Base-by-base conservation (phyloP, 2,888 invertebrate genomes). In the Mamestra brassicae region DNA sequence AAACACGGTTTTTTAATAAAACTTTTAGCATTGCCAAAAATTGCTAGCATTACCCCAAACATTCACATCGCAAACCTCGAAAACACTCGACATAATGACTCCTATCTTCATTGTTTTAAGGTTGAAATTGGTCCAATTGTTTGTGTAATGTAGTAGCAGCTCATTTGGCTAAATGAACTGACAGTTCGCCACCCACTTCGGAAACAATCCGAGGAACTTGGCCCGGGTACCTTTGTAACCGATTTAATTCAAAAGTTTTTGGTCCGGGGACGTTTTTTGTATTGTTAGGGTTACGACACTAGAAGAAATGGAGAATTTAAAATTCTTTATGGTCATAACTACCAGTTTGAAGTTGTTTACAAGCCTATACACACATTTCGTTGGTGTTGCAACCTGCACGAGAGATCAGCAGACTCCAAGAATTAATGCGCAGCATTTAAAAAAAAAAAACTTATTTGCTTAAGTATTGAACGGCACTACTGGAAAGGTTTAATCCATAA, bases 141-240 rank as follows among this genome's bases (percentile, higher is more conserved):
- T 76, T 66, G 55, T 62, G 57, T 86, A 81, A 83, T 81, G 78
- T 83, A 74, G 72, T 74, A 69, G 76, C 74, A 87, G 87, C 88
- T 90, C 90, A 90, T 91, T 92, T 90, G 80, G 86, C 86, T 88
- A 90, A 91, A 92, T 91, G 89, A 92, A 89, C 89, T 77, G 81
- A 85, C 81, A 81, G 80, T 84, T 76, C 52, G 76, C 79, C 73
- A 81, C 85, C 66, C 34, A 84, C 87, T 87, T 88, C 70, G 64
- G 79, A 80, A 89, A 89, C 89, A 89, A 85, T 89, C 67, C 84
- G 60, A 2, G 69, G 70, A 88, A 89, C 87, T 86, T 85, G 69
- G 76, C 66, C 71, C 67, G 57, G 63, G 54, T 63, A 80, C 82
- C 84, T 85, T 81, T 85, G 76, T 76, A 78, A 80, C 71, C 78